Evolutionary conservation across 1,140 invertebrate species (phyloP).

Genomic region (Marisa cornuarietis): DNA sequence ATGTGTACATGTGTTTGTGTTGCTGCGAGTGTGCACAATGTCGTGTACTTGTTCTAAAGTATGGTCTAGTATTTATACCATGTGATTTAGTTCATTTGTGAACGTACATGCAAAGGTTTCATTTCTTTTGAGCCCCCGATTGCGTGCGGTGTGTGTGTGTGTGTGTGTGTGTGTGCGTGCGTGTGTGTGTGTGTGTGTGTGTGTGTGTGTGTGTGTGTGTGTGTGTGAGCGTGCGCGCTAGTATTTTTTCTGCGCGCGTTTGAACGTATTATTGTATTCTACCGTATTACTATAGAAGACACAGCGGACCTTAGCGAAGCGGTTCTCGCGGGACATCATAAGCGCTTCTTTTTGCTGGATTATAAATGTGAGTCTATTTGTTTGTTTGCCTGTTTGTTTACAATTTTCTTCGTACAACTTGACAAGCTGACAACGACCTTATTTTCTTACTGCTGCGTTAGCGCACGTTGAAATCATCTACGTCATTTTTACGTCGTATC

Average conservation of each 20-base stretch:
- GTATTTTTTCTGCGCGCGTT: no score
- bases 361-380: neutral
- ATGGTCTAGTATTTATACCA: neutral
- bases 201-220: no score
- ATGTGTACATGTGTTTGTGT: neutral
- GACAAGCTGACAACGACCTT: no score
- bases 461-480: no score
- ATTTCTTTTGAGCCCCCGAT: no score
- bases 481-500: no score
- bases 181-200: constrained; percentile 8
- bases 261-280: neutral
- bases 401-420: neutral
- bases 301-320: neutral
- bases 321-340: neutral
- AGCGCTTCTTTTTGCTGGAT: neutral
- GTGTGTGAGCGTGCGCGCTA: no score
- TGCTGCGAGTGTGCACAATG: neutral
- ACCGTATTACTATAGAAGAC: neutral
- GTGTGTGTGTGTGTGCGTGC: constrained; percentile 9
- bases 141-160: constrained; percentile 8
- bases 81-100: neutral
- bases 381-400: neutral
- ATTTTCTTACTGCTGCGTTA: no score
- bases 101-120: neutral
- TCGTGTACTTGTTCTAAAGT: neutral